phyloP scores from a whole-genome alignment of 2,797 vertebrate species.

The Microctenopoma stevenorrisi region DNA sequence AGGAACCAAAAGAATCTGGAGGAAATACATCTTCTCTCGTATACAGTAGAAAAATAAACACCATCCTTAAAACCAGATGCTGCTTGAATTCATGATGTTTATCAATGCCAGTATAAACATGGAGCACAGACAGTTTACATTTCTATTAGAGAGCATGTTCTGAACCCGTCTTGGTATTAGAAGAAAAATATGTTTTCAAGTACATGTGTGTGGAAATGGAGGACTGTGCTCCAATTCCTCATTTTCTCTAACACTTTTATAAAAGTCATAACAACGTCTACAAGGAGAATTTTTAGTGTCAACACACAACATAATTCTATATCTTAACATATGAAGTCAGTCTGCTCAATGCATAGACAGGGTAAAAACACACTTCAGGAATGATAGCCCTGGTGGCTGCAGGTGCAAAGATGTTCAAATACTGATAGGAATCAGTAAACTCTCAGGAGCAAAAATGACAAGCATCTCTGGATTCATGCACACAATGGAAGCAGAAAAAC shows the following conservation, averaged over 20 bases:
- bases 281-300: slow-evolving; percentile 28
- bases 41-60: slow-evolving; percentile 78
- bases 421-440: slow-evolving; percentile 73
- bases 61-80: slow-evolving; percentile 75
- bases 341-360: slow-evolving; percentile 42
- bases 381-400: slow-evolving; percentile 45
- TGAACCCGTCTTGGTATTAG: slow-evolving; percentile 61
- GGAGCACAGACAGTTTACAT: slow-evolving; percentile 78
- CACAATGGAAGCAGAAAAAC: slow-evolving; percentile 5
- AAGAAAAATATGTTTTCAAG: slow-evolving; percentile 63
- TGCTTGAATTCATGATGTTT: slow-evolving; percentile 77
- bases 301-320: slow-evolving; percentile 34
- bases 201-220: slow-evolving; percentile 48
- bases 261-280: slow-evolving; percentile 42
- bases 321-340: slow-evolving; percentile 56
- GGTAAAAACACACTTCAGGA: slow-evolving; percentile 56
- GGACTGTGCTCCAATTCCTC: slow-evolving; percentile 32
- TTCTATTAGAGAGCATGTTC: slow-evolving; percentile 71
- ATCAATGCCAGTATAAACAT: slow-evolving; percentile 74
- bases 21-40: slow-evolving; percentile 60
- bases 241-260: slow-evolving; percentile 51
- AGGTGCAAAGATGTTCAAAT: slow-evolving; percentile 68
- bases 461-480: slow-evolving; percentile 34
- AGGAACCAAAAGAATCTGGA: slow-evolving; percentile 44
- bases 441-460: slow-evolving; percentile 56